Evolutionary conservation across 2,888 invertebrate genomes (phyloP).

Genomic region (Reticulitermes lucifugus): DNA sequence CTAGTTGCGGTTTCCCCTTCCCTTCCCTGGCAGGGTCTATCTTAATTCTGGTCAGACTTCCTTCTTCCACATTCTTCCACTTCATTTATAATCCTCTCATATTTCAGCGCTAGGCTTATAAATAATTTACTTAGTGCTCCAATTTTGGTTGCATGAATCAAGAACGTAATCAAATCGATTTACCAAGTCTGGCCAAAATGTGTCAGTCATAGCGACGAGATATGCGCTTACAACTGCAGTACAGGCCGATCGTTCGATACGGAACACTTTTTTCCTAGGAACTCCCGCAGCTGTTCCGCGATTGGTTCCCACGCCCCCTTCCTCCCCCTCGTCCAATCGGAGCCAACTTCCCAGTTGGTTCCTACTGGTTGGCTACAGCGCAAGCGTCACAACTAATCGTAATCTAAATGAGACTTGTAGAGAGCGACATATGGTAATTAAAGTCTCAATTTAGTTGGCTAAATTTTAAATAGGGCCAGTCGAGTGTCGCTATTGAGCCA

Average conservation of each 20-base stretch:
- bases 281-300: background rate
- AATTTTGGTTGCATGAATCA: too few species aligned
- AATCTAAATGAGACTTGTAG: background rate
- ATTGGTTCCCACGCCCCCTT: constrained; percentile 29
- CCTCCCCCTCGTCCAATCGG: constrained; percentile 29
- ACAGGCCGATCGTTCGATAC: background rate
- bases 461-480: background rate
- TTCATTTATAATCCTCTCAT: too few species aligned
- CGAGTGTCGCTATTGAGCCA: constrained; percentile 31
- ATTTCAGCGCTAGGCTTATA: too few species aligned
- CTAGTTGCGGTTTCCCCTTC: too few species aligned
- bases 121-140: too few species aligned
- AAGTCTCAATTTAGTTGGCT: too few species aligned
- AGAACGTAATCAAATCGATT: too few species aligned
- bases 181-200: background rate
- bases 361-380: background rate
- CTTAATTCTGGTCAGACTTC: too few species aligned
- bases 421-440: background rate
- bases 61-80: too few species aligned
- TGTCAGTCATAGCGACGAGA: background rate
- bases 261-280: background rate
- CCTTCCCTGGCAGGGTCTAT: too few species aligned
- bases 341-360: background rate
- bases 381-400: background rate
- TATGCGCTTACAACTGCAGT: background rate